A percentile compares a stretch with the other conserved stretches of the same genome.
These are phyloP conservation scores for Cryptus viduatorius DNA, from an alignment of 2,888 invertebrate species.

Conservation along the genomic window DNA sequence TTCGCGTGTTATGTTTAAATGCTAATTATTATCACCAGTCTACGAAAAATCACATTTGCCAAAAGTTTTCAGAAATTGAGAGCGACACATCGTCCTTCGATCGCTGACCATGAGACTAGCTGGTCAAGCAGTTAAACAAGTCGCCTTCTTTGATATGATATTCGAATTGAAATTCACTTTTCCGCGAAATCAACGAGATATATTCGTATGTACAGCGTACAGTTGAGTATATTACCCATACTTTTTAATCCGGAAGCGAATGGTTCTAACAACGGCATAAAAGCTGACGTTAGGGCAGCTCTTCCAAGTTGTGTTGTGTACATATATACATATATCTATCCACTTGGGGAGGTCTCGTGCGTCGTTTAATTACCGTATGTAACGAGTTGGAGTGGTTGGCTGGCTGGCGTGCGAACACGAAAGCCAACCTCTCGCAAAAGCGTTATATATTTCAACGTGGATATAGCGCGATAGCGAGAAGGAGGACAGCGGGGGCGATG, in stretches of 20 bases:
- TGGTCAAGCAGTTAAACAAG: not conserved
- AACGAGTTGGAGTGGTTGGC: slow-evolving; percentile 83
- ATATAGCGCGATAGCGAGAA: slow-evolving; percentile 54
- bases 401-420: slow-evolving; percentile 82
- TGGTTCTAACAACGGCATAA: slow-evolving; percentile 78
- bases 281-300: slow-evolving; percentile 64
- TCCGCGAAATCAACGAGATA: slow-evolving; percentile 56
- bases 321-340: slow-evolving; percentile 44
- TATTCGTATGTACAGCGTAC: slow-evolving; percentile 48
- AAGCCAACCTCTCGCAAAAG: slow-evolving; percentile 73
- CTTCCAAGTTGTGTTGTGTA: slow-evolving; percentile 49
- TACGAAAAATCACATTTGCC: too few species aligned
- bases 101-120: too few species aligned
- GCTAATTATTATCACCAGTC: too few species aligned
- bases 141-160: slow-evolving; percentile 29
- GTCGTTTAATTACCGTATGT: slow-evolving; percentile 84
- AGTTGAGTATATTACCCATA: slow-evolving; percentile 53
- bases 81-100: too few species aligned
- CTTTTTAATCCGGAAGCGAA: slow-evolving; percentile 64
- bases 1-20: too few species aligned
- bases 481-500: slow-evolving; percentile 33
- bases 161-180: slow-evolving; percentile 51
- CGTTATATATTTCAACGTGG: slow-evolving; percentile 39
- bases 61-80: too few species aligned
- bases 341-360: slow-evolving; percentile 81